Conservation (phyloP, 2,113 vertebrate species). For the Nestor notabilis region DNA sequence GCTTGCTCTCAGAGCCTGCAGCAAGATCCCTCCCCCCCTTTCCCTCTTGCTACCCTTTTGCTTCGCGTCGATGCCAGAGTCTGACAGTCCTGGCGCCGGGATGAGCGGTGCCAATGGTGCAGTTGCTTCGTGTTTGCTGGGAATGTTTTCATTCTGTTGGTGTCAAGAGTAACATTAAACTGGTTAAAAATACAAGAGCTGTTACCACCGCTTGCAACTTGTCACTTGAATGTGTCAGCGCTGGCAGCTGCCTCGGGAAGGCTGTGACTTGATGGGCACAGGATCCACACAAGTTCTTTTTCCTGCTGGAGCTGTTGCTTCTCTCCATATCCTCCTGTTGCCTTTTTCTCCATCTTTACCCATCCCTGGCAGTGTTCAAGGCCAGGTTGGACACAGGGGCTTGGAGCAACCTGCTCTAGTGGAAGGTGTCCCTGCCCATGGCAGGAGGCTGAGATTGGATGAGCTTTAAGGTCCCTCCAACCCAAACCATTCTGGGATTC, state of each 20-base stretch:
- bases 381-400: background rate
- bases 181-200: background rate
- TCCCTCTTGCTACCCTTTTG: background rate
- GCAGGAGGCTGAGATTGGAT: background rate
- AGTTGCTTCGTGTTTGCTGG: rapidly evolving
- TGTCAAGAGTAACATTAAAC: background rate
- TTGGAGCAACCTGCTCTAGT: background rate
- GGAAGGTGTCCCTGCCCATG: background rate
- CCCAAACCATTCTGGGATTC: background rate
- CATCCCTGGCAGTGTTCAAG: background rate
- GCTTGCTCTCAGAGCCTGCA: background rate
- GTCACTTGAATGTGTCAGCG: background rate
- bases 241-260: background rate
- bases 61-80: background rate
- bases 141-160: background rate
- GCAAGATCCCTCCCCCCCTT: background rate
- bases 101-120: background rate
- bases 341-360: background rate
- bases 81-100: background rate
- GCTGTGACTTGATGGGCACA: background rate
- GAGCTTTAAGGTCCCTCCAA: background rate
- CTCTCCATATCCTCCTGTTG: background rate
- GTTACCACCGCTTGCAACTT: background rate
- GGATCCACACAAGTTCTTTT: background rate
- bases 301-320: background rate